A percentile compares a stretch with the other conserved stretches of the same genome.
Conservation (phyloP, 2,888 invertebrate genomes). For the Erannis defoliaria region DNA sequence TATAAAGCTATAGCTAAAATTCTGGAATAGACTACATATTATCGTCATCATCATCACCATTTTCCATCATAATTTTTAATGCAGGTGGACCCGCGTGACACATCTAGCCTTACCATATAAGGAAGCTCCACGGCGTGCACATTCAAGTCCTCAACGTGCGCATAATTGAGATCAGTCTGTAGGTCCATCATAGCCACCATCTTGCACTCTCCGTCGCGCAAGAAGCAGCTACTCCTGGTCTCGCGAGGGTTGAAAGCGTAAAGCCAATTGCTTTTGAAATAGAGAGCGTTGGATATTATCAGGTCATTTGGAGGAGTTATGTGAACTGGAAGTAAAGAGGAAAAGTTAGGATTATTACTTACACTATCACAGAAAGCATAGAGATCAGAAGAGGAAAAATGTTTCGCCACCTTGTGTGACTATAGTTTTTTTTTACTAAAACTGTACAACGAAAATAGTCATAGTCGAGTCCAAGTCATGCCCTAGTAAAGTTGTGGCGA, state of each 20-base stretch:
- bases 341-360: neutral
- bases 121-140: constrained; percentile 89
- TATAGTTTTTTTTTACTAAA: too few relatives aligned
- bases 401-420: too few relatives aligned
- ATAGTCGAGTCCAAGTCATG: too few relatives aligned
- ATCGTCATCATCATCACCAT: too few relatives aligned
- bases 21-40: too few relatives aligned
- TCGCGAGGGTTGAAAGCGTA: constrained; percentile 81
- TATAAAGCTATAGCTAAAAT: too few relatives aligned
- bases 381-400: too few relatives aligned
- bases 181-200: constrained; percentile 88
- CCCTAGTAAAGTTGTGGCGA: too few relatives aligned
- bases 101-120: constrained; percentile 82
- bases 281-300: constrained; percentile 88
- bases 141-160: constrained; percentile 82
- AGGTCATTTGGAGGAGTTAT: constrained; percentile 80
- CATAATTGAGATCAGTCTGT: constrained; percentile 85
- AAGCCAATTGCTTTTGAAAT: constrained; percentile 89
- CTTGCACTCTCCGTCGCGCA: constrained; percentile 72
- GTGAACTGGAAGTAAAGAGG: constrained; percentile 68
- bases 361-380: too few relatives aligned
- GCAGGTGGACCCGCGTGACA: too few relatives aligned
- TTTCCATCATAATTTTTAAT: too few relatives aligned
- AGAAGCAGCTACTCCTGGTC: constrained; percentile 86
- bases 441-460: too few relatives aligned